A percentile compares a stretch with the other conserved stretches of the same genome.
These are phyloP conservation scores for Falco novaeseelandiae DNA, from an alignment of 2,797 vertebrate species.

Conservation along the genomic window DNA sequence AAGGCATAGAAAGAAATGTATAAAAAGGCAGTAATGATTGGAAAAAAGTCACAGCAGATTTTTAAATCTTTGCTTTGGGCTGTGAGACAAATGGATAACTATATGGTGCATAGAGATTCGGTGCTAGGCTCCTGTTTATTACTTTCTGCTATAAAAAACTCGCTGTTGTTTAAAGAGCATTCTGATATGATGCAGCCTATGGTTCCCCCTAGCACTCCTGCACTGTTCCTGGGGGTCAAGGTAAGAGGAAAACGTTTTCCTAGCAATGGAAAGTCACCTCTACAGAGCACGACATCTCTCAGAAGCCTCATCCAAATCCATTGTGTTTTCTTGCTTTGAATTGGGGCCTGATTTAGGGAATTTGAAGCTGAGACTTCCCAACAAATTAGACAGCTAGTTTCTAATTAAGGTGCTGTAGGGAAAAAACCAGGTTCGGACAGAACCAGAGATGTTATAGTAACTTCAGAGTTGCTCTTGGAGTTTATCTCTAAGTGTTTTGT, in stretches of 20 bases:
- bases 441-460: not conserved
- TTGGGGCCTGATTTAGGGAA: not conserved
- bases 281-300: not conserved
- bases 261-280: not conserved
- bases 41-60: not conserved
- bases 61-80: constrained; percentile 20
- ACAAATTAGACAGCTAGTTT: not conserved
- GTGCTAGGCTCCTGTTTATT: not conserved
- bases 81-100: not conserved
- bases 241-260: not conserved
- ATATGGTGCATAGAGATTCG: not conserved
- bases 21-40: not conserved
- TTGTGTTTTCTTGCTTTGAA: not conserved
- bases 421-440: not conserved
- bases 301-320: not conserved
- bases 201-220: not conserved
- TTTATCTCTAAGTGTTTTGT: not conserved
- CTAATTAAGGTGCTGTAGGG: not conserved
- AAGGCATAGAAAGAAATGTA: not conserved
- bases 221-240: not conserved
- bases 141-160: not conserved
- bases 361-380: not conserved
- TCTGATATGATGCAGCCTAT: not conserved
- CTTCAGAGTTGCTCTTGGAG: not conserved
- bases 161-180: not conserved